Evolutionary conservation across 1,140 invertebrate genomes (phyloP), one percentile per base, ranked within the genome.

Genomic region (Eriocheir sinensis): DNA sequence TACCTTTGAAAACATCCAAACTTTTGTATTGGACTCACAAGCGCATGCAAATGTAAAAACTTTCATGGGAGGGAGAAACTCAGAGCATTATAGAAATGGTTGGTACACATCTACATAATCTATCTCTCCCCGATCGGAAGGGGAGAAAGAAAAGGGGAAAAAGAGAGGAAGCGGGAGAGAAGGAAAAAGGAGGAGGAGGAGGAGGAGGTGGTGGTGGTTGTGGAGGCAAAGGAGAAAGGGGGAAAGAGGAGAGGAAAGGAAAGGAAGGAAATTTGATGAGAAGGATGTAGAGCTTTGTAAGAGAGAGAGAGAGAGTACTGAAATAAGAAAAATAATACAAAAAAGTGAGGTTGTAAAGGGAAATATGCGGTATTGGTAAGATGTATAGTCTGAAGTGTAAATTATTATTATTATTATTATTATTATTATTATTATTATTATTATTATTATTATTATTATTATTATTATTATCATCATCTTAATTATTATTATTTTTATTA

Each of bases 1-100:
- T 93, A 93, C 93, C 93, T 93, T 93, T 89, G 93, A 93, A 93
- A 93, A 93, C 93, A 93, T 93, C 93, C 53, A 93, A 93, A 93
- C 93, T 93, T 93, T 93, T 93, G 93, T 93, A 93, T 93, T 93
- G 93, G 93, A 93, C 93, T 89, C 93, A 89, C 85, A 89, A 93
- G 86, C 86, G 93, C 93, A 93, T 93, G 93, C 93, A 93, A 93
- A 93, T 93, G 93, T 93, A 93, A 89, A 93, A 89, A 93, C 93
- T 93, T 93, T 93, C 60, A 72, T 38, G 93, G 60, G 53, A 72
- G 85, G 60, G 93, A 80, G 79, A 93, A 93, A 93, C 93, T 93
- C 93, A 88, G 72, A 88, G 93, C 93, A 93, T 93, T 93, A 93
- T 93, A 93, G 93, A 93, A 89, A 93, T 93, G 93, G 93, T 89